These are phyloP conservation scores for Drosophila aff. DNA, from an alignment of 1,140 invertebrate species.

Conservation along the genomic window DNA sequence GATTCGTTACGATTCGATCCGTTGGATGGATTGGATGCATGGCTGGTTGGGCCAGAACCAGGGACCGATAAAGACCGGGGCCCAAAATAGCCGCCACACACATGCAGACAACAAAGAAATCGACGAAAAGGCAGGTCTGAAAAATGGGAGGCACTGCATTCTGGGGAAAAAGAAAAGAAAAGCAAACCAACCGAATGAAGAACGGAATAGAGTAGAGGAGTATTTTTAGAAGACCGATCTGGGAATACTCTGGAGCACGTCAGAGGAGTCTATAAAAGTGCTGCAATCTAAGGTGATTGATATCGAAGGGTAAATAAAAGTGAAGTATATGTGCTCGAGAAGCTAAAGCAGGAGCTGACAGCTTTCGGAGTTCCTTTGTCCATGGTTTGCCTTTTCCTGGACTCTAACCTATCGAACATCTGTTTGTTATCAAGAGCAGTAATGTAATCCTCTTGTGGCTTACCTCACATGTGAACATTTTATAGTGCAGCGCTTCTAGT, in stretches of 20 bases:
- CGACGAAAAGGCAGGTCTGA: neutral
- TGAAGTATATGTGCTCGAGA: neutral
- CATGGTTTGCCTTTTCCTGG: neutral
- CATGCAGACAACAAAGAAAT: conserved; percentile 39
- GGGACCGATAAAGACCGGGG: conserved; percentile 14
- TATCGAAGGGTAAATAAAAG: conserved; percentile 6
- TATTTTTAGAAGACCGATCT: conserved; percentile 31
- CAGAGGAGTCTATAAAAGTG: conserved; percentile 20
- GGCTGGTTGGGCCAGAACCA: conserved; percentile 14
- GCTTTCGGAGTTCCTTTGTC: neutral
- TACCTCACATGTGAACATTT: conserved; percentile 10
- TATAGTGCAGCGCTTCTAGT: neutral
- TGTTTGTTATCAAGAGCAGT: conserved; percentile 3
- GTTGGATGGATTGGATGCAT: conserved; percentile 42
- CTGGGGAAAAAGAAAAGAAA: conserved; percentile 9
- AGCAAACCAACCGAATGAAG: neutral
- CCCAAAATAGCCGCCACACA: conserved; percentile 39
- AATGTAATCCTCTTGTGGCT: conserved; percentile 7
- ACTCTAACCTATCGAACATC: neutral
- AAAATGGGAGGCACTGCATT: conserved; percentile 26
- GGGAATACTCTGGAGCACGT: conserved; percentile 21
- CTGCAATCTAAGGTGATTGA: conserved; percentile 20
- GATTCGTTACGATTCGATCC: conserved; percentile 45
- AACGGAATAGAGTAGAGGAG: neutral
- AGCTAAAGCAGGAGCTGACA: neutral